phyloP scores from a whole-genome alignment of 2,888 invertebrate species.

The Dastarcus helophoroides region DNA sequence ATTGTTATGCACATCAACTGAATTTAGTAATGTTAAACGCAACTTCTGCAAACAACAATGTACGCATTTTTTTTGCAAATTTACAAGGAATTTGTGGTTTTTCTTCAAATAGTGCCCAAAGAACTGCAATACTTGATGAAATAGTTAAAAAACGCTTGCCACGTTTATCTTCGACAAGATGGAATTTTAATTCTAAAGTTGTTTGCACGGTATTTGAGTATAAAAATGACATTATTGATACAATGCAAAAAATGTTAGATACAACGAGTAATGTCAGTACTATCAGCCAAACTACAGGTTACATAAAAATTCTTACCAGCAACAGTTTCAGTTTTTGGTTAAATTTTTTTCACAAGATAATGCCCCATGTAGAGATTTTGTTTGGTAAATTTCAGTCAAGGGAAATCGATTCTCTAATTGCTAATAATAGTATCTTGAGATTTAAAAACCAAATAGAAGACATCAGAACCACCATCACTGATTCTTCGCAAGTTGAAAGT shows the following conservation, averaged over 20 bases:
- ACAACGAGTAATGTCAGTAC: background rate
- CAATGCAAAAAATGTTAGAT: background rate
- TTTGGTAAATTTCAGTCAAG: conserved; percentile 16
- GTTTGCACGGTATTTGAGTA: conserved; percentile 15
- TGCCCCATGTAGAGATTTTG: conserved; percentile 20
- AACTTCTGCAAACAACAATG: no score
- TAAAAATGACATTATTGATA: conserved; percentile 12
- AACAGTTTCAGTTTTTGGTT: conserved; percentile 21
- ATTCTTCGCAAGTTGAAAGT: no score
- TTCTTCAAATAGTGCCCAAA: conserved; percentile 16
- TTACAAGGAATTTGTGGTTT: conserved; percentile 15
- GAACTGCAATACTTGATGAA: conserved; percentile 13
- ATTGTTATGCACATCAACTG: no score
- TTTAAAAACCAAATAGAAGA: no score
- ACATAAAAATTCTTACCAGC: background rate
- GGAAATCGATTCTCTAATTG: conserved; percentile 9
- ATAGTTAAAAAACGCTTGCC: conserved; percentile 13
- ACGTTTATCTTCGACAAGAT: conserved; percentile 12
- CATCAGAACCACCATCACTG: no score
- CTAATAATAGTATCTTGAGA: no score
- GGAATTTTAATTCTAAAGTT: conserved; percentile 16
- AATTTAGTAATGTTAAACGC: no score
- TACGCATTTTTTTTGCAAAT: conserved; percentile 17
- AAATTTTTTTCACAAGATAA: conserved; percentile 18
- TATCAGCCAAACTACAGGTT: conserved; percentile 1